phyloP scores from a whole-genome alignment of 2,797 vertebrate genomes.

The Enteromius fasciolatus region DNA sequence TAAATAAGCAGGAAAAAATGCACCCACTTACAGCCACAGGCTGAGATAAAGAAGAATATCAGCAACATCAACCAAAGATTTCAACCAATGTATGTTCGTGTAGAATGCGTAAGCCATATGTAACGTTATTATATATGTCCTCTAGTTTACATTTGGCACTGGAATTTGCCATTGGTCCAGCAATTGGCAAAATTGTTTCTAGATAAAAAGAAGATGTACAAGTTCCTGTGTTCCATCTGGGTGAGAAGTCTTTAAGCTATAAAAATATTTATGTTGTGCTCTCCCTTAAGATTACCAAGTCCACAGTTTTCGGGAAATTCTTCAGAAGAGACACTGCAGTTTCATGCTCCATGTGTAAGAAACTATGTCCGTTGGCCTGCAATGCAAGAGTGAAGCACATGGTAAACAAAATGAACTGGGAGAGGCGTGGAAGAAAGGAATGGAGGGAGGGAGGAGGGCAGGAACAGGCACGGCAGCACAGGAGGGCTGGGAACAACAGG shows the following conservation, averaged over 20 bases:
- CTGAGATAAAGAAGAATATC: slow-evolving; percentile 83
- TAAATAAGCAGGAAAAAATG: slow-evolving; percentile 67
- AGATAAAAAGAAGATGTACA: slow-evolving; percentile 82
- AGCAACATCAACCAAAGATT: slow-evolving; percentile 80
- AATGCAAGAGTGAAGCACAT: slow-evolving; percentile 73
- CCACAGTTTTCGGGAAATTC: slow-evolving; percentile 98
- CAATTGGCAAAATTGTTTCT: slow-evolving; percentile 96
- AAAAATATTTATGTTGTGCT: slow-evolving; percentile 88
- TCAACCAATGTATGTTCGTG: slow-evolving; percentile 66
- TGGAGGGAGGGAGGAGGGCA: neutral
- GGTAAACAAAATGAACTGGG: slow-evolving; percentile 57
- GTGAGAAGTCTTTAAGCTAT: slow-evolving; percentile 56
- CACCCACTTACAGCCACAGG: slow-evolving; percentile 87
- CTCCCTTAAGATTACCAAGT: slow-evolving; percentile 99
- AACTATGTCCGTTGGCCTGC: slow-evolving; percentile 99
- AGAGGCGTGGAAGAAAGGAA: slow-evolving; percentile 40
- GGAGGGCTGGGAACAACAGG: slow-evolving; percentile 72
- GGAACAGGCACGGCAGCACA: slow-evolving; percentile 39
- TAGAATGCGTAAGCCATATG: slow-evolving; percentile 69
- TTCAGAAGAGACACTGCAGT: slow-evolving; percentile 98
- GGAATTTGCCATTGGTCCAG: slow-evolving; percentile 99
- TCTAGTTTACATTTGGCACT: slow-evolving; percentile 97
- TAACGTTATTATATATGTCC: slow-evolving; percentile 83
- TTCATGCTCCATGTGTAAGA: slow-evolving; percentile 99
- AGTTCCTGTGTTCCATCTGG: slow-evolving; percentile 66